A percentile compares a stretch with the other conserved stretches of the same genome.
Evolutionary conservation across 30 jellyfish, hydroid and myxozoan genomes (phyloP).

Genomic region (Aurelia aurita): DNA sequence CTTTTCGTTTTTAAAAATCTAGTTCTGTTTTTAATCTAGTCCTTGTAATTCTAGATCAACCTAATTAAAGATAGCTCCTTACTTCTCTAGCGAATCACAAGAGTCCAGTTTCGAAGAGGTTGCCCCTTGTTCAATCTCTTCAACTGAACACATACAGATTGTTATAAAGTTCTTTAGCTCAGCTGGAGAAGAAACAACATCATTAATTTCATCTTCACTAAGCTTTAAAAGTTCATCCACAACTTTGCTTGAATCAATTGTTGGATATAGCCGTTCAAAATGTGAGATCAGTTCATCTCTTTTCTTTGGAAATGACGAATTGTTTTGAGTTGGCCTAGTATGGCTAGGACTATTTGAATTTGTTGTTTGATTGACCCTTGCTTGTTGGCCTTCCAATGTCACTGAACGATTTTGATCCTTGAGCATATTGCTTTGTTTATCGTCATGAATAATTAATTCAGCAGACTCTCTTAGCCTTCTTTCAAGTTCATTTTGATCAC

Average conservation of each 20-base stretch:
- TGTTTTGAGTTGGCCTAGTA: neutral
- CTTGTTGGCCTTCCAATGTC: neutral
- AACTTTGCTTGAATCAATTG: conserved; percentile 19
- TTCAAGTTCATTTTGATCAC: conserved; percentile 37
- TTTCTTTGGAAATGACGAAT: too few relatives aligned
- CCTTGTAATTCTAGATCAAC: too few relatives aligned
- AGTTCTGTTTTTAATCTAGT: too few relatives aligned
- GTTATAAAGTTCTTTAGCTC: conserved; percentile 27
- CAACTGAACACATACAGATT: neutral
- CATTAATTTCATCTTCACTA: conserved; percentile 30
- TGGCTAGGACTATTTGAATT: neutral
- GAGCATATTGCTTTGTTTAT: neutral
- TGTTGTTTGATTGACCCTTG: neutral
- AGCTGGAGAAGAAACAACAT: conserved; percentile 25
- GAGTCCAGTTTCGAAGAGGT: conserved; percentile 21
- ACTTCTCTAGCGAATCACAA: conserved; percentile 15
- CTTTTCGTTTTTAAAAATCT: too few relatives aligned
- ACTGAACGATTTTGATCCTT: neutral
- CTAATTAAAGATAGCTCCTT: too few relatives aligned
- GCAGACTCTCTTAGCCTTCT: conserved; percentile 52
- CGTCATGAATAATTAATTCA: neutral
- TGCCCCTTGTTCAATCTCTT: conserved; percentile 11
- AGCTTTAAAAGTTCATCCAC: conserved; percentile 55
- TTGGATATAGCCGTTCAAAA: conserved; percentile 32
- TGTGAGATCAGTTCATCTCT: conserved; percentile 47